These are phyloP conservation scores for Oceanodroma tethys DNA, from an alignment of 2,113 vertebrate genomes.

Conservation along the genomic window DNA sequence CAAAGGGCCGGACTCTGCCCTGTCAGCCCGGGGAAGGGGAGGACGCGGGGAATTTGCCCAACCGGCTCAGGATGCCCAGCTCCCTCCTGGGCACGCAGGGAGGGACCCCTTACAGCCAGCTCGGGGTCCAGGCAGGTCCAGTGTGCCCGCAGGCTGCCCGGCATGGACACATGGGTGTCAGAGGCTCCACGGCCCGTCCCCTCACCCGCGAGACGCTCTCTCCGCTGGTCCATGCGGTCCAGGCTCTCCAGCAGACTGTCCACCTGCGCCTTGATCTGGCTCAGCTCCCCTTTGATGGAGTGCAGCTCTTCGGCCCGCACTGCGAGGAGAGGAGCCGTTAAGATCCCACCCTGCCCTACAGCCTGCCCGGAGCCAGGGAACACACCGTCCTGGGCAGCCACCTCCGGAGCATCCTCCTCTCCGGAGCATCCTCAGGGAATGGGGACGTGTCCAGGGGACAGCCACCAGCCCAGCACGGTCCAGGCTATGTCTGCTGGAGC, in stretches of 20 bases:
- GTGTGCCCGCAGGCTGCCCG: accelerated
- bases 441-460: neutral
- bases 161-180: accelerated
- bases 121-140: neutral
- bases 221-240: constrained; percentile 82
- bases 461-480: neutral
- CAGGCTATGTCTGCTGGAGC: neutral
- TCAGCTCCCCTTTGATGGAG: constrained; percentile 85
- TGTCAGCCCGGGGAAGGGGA: neutral
- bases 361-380: neutral
- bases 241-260: constrained; percentile 85
- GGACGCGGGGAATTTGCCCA: neutral
- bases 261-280: constrained; percentile 88
- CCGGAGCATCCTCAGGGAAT: neutral
- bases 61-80: neutral
- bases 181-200: accelerated
- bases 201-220: constrained; percentile 66
- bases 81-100: neutral
- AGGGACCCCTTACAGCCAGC: neutral
- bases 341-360: neutral
- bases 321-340: neutral
- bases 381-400: accelerated
- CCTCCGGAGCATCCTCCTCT: neutral
- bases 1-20: accelerated
- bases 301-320: constrained; percentile 82